These are phyloP conservation scores for Holothuria glaberrima DNA, from an alignment of 35 echinoderm and acorn worm genomes.

Conservation along the genomic window DNA sequence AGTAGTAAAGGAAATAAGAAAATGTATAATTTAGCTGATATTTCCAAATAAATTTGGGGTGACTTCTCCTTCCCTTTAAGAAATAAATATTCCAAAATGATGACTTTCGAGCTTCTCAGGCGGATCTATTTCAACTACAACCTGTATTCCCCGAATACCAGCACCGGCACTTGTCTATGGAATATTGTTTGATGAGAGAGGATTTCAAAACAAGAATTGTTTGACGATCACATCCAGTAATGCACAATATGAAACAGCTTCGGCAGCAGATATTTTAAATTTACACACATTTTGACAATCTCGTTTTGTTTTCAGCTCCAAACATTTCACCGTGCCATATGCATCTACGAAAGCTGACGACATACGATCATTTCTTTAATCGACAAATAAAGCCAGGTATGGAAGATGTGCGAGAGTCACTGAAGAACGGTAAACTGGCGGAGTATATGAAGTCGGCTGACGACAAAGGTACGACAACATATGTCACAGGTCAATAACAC, in stretches of 20 bases:
- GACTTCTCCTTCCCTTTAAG: no score
- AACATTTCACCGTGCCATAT: conserved; percentile 63
- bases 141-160: not conserved
- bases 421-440: conserved; percentile 67
- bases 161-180: not conserved
- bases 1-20: no score
- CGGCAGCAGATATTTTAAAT: no score
- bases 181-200: not conserved
- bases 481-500: no score
- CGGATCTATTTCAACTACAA: no score
- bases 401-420: conserved; percentile 67
- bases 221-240: not conserved
- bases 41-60: no score
- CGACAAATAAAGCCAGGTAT: conserved; percentile 83
- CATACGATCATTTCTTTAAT: conserved; percentile 97
- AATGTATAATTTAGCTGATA: no score
- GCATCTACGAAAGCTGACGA: conserved; percentile 75
- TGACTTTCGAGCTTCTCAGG: no score
- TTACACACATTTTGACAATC: not conserved
- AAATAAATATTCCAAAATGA: no score
- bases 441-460: conserved; percentile 71
- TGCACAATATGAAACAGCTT: not conserved
- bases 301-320: conserved; percentile 62
- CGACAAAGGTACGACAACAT: conserved; percentile 83
- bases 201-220: not conserved